Evolutionary conservation across 2,113 vertebrate species (phyloP), one percentile per base, ranked within the genome.

Genomic region (Psophia crepitans): DNA sequence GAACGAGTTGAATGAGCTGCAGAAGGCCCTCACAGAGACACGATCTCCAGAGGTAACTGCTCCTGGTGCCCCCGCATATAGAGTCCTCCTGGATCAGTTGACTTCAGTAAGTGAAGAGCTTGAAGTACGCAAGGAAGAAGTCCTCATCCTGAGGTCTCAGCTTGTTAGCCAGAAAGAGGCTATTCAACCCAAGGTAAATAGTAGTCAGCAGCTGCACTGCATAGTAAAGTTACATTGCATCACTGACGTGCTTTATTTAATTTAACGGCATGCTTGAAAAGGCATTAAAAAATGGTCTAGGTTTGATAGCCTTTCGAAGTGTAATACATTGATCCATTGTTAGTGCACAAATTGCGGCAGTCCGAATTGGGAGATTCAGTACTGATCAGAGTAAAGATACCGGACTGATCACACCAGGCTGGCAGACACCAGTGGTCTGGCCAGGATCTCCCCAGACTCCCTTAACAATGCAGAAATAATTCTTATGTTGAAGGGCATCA

Each of bases 121-220:
- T 7, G 99, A 99, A 39, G 99, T 99, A 5, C 99, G 99, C 53
- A 99, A 99, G 96, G 99, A 99, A 73, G 99, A 99, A 93, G 99
- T 99, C 89, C 99, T 99, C 58, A 99, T 99, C 95, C 97, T 99
- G 77, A 98, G 99, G 87, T 99, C 99, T n/a, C 99, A 99, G 96
- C 98, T 99, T 37, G 99, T 99, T 83, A 99, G 99, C 98, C 99
- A 99, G 98, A 99, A 99, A 75, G 99, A 99, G 84, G 99, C 99
- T 10, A 98, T 99, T 97, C 99, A 99, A 49, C 99, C 99, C 97
- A 99, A 99, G 99, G 99, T 99, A 96, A 96, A 73, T 12, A 27
- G 0, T 0, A 35, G 32, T 32, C 70, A 43, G 58, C 33, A 46
- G 15, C 11, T 5, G 9, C 46, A 2, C 14, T 18, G 33, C 14